Evolutionary conservation across 2,888 invertebrate genomes (phyloP), one percentile per base, ranked within the genome.

Genomic region (Prenolepis imparis): DNA sequence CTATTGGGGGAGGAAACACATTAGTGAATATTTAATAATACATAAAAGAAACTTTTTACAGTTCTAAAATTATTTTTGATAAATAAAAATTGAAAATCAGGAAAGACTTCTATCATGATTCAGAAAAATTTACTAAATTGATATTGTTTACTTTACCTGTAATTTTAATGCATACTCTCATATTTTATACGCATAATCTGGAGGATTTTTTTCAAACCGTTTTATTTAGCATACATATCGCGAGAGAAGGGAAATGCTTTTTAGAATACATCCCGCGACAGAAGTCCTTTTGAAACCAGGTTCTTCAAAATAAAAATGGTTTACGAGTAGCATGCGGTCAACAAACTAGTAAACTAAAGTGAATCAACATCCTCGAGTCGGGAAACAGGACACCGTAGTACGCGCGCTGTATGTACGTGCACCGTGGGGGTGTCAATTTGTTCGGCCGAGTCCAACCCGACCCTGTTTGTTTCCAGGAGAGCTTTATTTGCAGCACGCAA

Each of bases 401-500:
- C 39, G 78, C 83, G 66, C 72, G 48, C 83, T 84, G 84, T 28
- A 28, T 28, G 28, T 88, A 89, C 89, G 90, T 89, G 90, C 86
- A 87, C 84, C 87, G 80, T 82, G 64, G 77, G 82, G 87, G 90
- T 91, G 91, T 91, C 93, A 92, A 93, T 93, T 93, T 92, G 92
- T 91, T 91, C 91, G 83, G 88, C 74, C 87, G 83, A 87, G 83
- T 88, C 88, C 87, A 85, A 88, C 87, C 87, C 72, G 87, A 89
- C 87, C 91, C 90, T 92, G 92, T 93, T 93, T 93, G 93, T 93
- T 93, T 93, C 93, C 89, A 88, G 89, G 88, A 91, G 92, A 91
- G 91, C 90, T 90, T 92, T 92, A 92, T 93, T 93, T 91, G 92
- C 84, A 89, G 91, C 87, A 91, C 90, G 92, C 90, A 92, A 93